Base-by-base conservation (phyloP, 2,113 vertebrate genomes). In the Isurus oxyrinchus region DNA sequence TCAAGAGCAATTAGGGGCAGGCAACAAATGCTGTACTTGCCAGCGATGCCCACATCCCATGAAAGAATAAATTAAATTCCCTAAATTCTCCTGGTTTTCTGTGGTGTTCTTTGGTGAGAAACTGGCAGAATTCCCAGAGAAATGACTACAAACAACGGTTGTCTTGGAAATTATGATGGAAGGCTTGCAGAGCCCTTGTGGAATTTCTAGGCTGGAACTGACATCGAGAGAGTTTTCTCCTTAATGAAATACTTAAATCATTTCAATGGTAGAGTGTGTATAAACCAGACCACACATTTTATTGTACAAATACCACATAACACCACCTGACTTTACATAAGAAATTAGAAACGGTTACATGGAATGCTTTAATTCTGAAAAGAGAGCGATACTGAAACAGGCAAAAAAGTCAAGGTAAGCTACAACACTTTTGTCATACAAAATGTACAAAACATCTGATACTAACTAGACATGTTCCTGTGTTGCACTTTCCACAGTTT, bases 401-500 rank as follows among this genome's bases (percentile, higher is more conserved):
- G 98, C 98, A 97, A 98, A 98, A 97, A 97, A 96, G 96, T 98
- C 97, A 98, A 98, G 98, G 97, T 98, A 98, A 98, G 98, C 98
- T 98, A 99, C 98, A 98, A 98, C 99, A 99, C 98, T 98, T 3
- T 98, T 97, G 98, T 99, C 98, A 98, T 99, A 99, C 99, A 99
- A 99, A 99, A 99, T 98, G 98, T 99, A 99, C 99, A 98, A 98
- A 99, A 99, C 98, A 99, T 98, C 97, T 97, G 98, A 98, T 97
- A 99, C 98, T 98, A 99, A 98, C 98, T 98, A 98, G 98, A 98
- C 98, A 98, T 98, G 98, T 98, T 98, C 97, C 96, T 97, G 97
- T 96, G 96, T 97, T 97, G 98, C 98, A 98, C 98, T 96, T 97
- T 97, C 98, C 98, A 98, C 98, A 98, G 98, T 98, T 98, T 98